Base-by-base conservation (phyloP, 1,140 invertebrate genomes). In the Diabrotica virgifera region DNA sequence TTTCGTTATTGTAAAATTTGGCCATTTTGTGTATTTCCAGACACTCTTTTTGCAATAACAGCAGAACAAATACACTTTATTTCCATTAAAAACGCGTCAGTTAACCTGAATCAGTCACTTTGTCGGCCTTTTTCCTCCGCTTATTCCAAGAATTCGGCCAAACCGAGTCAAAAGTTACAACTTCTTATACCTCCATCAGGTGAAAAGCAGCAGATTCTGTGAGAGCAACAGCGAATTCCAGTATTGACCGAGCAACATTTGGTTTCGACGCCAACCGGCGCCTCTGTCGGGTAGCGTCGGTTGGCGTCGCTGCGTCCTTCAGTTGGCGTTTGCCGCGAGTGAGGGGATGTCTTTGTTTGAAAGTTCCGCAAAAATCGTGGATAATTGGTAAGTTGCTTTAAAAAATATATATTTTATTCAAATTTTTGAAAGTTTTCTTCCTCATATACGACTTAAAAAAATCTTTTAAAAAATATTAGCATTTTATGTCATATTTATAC, bases 181-280 rank as follows among this genome's bases (percentile, higher is more conserved):
- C n/a, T 46, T 46, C 24, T 24, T 24, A 24, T 24, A 54, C 63
- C 62, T 24, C 54, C 59, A 62, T 46, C 70, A 69, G 70, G 68
- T 67, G 65, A n/a, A 46, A 46, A 46, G 40, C n/a, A 46, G 40
- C n/a, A 10, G 40, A 46, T 46, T 46, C 6, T 46, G 40, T 46
- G 40, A n/a, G 40, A 46, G 40, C 40, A 46, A 46, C 40, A 46
- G 40, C 40, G n/a, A 70, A 59, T 66, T 56, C 62, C 71, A 59
- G 74, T 78, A 78, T 78, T 75, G 76, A 78, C 76, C 76, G 73
- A 74, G 63, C 70, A 63, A 63, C 74, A 75, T 75, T 78, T 78
- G 70, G 56, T 54, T 68, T 72, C 75, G 71, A 76, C 74, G 67
- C 75, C 76, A 74, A 69, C 73, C 70, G 73, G 75, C 76, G 76